Evolutionary conservation across 2,888 invertebrate genomes (phyloP), one percentile per base, ranked within the genome.

Genomic region (Lasius fuliginosus): DNA sequence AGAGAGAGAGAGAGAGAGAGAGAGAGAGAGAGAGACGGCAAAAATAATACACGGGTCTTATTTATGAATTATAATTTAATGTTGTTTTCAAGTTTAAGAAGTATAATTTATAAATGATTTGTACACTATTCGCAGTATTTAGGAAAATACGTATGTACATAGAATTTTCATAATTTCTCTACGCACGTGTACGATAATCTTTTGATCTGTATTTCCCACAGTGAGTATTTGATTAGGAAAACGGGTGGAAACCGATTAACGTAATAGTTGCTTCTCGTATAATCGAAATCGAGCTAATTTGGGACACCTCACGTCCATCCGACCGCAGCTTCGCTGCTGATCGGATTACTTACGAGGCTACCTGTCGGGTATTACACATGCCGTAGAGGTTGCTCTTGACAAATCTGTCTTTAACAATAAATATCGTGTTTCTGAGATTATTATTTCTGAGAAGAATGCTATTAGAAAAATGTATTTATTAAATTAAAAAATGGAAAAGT

Each of bases 261-360:
- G 56, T 49, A 36, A 40, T 65, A 49, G 23, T 77, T 11, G 33
- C 27, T 77, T 40, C 56, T 79, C 18, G 65, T 67, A 75, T 36
- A 67, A 53, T 68, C 30, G 60, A 49, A 46, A 71, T 81, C 18
- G 9, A 18, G 36, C n/a, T 79, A 81, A 81, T 73, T 81, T 73
- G 36, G 27, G 46, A 46, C 18, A 30, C 46, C 33, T 60, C 33
- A 18, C 11, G 23, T 71, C 18, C 46, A 71, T 79, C 46, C 12
- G 18, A 36, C 46, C 73, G 36, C 60, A 62, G 60, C 23, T 81
- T 81, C 18, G n/a, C 73, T 60, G 36, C 27, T 62, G 79, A 81
- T 81, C 79, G 71, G 79, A 73, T 81, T 81, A 81, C 49, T n/a
- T 81, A 46, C 36, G 33, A 62, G 36, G 33, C 46, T 69, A 79